These are phyloP conservation scores for Diplolepis rosae DNA, from an alignment of 2,888 invertebrate species.

Conservation along the genomic window DNA sequence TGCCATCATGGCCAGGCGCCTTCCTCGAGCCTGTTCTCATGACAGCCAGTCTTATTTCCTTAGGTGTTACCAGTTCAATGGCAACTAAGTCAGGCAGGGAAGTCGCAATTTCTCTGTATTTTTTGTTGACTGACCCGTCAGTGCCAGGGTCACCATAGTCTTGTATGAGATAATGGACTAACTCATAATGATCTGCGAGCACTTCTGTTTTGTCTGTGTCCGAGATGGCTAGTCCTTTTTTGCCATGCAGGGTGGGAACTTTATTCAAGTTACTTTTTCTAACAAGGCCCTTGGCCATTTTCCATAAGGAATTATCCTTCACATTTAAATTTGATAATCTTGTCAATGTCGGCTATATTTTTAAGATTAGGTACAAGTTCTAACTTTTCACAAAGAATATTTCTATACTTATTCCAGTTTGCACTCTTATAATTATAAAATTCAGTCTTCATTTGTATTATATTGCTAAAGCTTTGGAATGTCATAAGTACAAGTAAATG, in stretches of 20 bases:
- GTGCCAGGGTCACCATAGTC: conserved; percentile 21
- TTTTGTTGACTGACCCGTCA: background rate
- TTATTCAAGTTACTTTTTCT: conserved; percentile 33
- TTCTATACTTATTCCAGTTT: conserved; percentile 42
- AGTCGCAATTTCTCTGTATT: background rate
- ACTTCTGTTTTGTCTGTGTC: conserved; percentile 36
- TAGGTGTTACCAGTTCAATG: conserved; percentile 9
- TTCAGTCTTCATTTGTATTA: background rate
- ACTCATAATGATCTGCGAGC: too few species aligned
- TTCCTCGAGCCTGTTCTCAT: conserved; percentile 19
- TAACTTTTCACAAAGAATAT: conserved; percentile 32
- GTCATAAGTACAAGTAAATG: conserved; percentile 39
- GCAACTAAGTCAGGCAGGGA: background rate
- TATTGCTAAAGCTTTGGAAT: background rate
- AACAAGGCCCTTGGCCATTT: conserved; percentile 36
- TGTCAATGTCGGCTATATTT: conserved; percentile 43
- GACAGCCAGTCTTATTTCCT: conserved; percentile 19
- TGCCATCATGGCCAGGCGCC: conserved; percentile 33
- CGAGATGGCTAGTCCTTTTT: background rate
- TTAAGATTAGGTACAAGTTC: conserved; percentile 19
- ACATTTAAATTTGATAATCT: conserved; percentile 35
- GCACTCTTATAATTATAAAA: conserved; percentile 37
- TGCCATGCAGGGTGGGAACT: background rate
- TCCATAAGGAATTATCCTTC: too few species aligned
- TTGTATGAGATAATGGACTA: conserved; percentile 37